Percentiles rank a stretch among this genome's conserved stretches.
Evolutionary conservation across 2,113 vertebrate species (phyloP).

Genomic region (Epinephelus lanceolatus): DNA sequence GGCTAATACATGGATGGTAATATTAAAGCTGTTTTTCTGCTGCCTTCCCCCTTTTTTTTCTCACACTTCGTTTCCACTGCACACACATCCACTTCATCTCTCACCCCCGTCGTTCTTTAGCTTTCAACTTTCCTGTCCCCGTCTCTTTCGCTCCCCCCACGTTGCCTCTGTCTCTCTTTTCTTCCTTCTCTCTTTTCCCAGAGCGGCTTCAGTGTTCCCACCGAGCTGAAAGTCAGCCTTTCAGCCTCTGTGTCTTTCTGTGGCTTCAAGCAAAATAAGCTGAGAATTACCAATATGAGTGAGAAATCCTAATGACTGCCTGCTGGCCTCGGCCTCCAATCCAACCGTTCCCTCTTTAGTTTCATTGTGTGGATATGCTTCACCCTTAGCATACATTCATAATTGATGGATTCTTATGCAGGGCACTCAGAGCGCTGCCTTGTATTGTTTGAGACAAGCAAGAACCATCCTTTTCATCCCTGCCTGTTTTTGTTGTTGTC

Average conservation of each 20-base stretch:
- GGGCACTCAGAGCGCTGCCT: constrained; percentile 16
- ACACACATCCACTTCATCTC: constrained; percentile 7
- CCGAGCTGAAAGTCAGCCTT: constrained; percentile 23
- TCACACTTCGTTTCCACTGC: constrained; percentile 42
- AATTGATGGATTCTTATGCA: constrained; percentile 43
- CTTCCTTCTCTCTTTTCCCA: background rate
- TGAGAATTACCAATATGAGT: constrained; percentile 34
- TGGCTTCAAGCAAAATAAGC: constrained; percentile 30
- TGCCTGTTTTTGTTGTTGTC: constrained; percentile 12
- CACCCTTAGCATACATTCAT: constrained; percentile 26
- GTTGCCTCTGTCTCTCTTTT: background rate
- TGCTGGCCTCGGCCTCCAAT: constrained; percentile 13
- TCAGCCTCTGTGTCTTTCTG: constrained; percentile 32
- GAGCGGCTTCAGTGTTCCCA: constrained; percentile 8
- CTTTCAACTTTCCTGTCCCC: constrained; percentile 41
- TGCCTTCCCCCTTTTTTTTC: constrained; percentile 6
- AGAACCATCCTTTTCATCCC: background rate
- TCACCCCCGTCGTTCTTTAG: constrained; percentile 2
- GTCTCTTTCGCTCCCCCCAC: background rate
- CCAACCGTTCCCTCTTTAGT: constrained; percentile 13
- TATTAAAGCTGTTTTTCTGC: constrained; percentile 41
- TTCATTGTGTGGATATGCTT: constrained; percentile 29
- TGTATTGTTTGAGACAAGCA: constrained; percentile 15
- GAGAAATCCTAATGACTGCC: constrained; percentile 57
- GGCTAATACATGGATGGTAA: constrained; percentile 37